phyloP scores from a whole-genome alignment of 2,888 invertebrate genomes.

The Tribolium freemani region DNA sequence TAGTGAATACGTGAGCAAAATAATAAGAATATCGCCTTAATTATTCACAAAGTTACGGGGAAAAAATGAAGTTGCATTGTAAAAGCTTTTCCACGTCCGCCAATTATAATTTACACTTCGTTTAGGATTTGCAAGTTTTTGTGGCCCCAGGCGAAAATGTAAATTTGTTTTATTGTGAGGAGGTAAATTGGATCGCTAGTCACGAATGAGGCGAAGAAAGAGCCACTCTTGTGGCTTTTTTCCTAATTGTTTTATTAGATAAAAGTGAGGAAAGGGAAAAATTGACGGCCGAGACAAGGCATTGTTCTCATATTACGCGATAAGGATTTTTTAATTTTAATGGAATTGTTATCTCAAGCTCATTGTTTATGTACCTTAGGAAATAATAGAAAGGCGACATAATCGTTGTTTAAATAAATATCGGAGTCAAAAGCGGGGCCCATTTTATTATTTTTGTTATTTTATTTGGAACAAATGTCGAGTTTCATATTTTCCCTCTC shows the following conservation, averaged over 20 bases:
- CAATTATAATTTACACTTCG: constrained; percentile 8
- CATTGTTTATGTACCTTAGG: neutral
- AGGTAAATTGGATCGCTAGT: no score
- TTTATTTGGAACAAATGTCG: no score
- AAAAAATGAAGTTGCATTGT: neutral
- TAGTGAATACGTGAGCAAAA: neutral
- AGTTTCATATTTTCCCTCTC: no score
- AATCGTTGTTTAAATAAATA: neutral
- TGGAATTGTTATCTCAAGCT: neutral
- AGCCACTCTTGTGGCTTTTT: no score
- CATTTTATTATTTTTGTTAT: neutral
- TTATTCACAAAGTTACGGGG: constrained; percentile 3
- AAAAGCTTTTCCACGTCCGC: constrained; percentile 8
- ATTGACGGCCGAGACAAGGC: neutral
- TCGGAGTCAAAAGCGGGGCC: neutral
- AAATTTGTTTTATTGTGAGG: constrained; percentile 4
- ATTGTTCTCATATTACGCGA: neutral
- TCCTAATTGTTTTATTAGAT: no score
- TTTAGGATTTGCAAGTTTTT: constrained; percentile 14
- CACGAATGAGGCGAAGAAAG: no score
- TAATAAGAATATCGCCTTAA: neutral
- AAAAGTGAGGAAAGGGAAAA: no score
- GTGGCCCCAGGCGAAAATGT: neutral
- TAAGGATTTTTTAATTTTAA: neutral
- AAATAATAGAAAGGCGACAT: neutral